phyloP scores from a whole-genome alignment of 1,140 invertebrate genomes.

The Hylaeus anthracinus region DNA sequence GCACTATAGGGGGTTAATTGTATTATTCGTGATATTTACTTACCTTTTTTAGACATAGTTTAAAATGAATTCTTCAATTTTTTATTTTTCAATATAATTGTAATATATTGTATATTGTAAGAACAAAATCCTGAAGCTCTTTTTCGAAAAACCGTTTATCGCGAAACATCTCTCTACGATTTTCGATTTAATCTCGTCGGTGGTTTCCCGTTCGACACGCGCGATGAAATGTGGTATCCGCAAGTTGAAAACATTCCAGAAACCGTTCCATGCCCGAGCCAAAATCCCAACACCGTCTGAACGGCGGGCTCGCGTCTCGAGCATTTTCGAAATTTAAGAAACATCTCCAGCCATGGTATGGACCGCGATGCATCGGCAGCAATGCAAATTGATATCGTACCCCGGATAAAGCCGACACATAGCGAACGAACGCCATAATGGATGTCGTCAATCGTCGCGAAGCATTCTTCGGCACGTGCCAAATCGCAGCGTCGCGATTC shows the following conservation, averaged over 20 bases:
- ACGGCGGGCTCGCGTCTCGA: no score
- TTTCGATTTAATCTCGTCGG: neutral
- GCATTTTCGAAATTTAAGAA: slow-evolving; percentile 27
- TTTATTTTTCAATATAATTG: no score
- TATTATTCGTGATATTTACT: no score
- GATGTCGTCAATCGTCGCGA: slow-evolving; percentile 39
- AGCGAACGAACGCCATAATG: slow-evolving; percentile 31
- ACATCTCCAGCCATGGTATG: neutral
- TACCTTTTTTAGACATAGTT: no score
- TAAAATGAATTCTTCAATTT: no score
- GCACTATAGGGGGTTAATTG: no score
- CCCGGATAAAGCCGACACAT: slow-evolving; percentile 14
- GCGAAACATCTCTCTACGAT: neutral
- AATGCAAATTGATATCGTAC: slow-evolving; percentile 37
- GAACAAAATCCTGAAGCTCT: no score
- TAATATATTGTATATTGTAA: no score
- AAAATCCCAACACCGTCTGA: neutral
- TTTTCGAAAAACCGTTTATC: no score
- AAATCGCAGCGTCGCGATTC: slow-evolving; percentile 47
- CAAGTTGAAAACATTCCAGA: neutral
- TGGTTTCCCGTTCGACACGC: neutral
- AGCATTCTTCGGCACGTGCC: slow-evolving; percentile 46
- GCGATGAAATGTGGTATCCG: neutral
- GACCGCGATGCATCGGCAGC: slow-evolving; percentile 14
- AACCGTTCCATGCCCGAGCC: neutral